Base-by-base conservation (phyloP, 1,140 invertebrate species). In the Dolichoris vasculosae region DNA sequence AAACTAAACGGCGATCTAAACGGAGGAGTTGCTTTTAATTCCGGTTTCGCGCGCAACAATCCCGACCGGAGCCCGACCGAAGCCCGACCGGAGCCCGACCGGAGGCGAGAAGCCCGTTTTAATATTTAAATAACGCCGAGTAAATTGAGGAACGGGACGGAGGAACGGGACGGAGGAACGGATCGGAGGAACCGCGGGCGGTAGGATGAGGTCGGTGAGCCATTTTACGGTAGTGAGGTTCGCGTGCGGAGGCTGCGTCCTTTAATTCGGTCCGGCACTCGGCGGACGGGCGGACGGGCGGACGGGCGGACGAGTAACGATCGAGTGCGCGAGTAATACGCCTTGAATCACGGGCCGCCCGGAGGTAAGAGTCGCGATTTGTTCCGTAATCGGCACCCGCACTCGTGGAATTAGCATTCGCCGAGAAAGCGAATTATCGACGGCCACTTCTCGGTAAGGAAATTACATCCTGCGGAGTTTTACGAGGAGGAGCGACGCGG, bases 341-440 rank as follows among this genome's bases (percentile, higher is more conserved):
- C 30, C 51, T 1, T 59, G 55, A 59, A 59, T 59, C 55, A 59
- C 2, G 23, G 26, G 2, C 55, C 23, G 23, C 2, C 55, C 3
- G 3, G 55, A 59, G 55, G 20, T 59, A 26, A 59, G 46, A 13
- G 63, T 46, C 51, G 32, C 73, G 73, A 83, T 76, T 83, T 63
- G 51, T 59, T 26, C 71, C 4, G 73, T 64, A 77, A 76, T 76
- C 73, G 82, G 30, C 2, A 64, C 46, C 26, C 43, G 43, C 13
- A 13, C 43, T 7, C 43, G 6, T 46, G 13, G 26, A 77, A 83
- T 76, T 83, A 76, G 71, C 71, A 76, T 76, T 40, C 82, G 48
- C 43, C 13, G 64, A 40, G 69, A 26, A 0, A 35, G 35, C n/a
- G 35, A 59, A 73, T 82, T 75, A 75, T 75, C 69, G 67, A 38